phyloP scores from a whole-genome alignment of 2,797 vertebrate species.

The Cyprinella venusta region DNA sequence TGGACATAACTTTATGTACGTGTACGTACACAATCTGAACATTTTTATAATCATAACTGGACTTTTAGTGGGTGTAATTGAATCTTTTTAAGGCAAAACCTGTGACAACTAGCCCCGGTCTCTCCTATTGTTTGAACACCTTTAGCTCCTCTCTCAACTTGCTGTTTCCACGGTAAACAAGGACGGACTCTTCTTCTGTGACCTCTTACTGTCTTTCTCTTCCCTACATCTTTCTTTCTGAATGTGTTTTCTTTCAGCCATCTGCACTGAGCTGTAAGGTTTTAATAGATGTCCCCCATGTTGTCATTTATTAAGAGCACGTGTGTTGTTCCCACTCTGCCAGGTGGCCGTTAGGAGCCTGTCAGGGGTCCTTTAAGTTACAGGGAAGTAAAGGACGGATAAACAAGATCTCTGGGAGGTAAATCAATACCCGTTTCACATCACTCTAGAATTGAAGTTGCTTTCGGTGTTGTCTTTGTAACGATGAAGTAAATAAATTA shows the following conservation, averaged over 20 bases:
- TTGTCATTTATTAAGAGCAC: slow-evolving; percentile 65
- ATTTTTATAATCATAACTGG: background rate
- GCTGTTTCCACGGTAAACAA: slow-evolving; percentile 12
- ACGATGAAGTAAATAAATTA: background rate
- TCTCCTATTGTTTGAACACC: background rate
- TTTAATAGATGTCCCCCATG: slow-evolving; percentile 63
- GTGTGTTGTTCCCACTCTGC: slow-evolving; percentile 56
- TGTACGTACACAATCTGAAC: background rate
- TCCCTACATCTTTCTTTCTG: background rate
- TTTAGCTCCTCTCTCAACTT: background rate
- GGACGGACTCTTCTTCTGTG: slow-evolving; percentile 28
- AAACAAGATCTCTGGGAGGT: slow-evolving; percentile 65
- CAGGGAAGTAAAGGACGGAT: slow-evolving; percentile 69
- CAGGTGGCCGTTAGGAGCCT: slow-evolving; percentile 70
- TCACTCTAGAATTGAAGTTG: slow-evolving; percentile 10
- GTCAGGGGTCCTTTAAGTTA: slow-evolving; percentile 69
- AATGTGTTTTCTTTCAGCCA: slow-evolving; percentile 9
- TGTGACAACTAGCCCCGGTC: background rate
- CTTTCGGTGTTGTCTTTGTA: background rate
- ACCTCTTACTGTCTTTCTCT: background rate
- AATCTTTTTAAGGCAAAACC: background rate
- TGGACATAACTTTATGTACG: too few relatives aligned
- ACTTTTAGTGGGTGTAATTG: background rate
- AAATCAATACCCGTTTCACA: slow-evolving; percentile 65
- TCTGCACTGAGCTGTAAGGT: slow-evolving; percentile 43